Percentiles rank a stretch among this genome's conserved stretches.
Conservation (phyloP, 2,888 invertebrate species). For the Phengaris arion region DNA sequence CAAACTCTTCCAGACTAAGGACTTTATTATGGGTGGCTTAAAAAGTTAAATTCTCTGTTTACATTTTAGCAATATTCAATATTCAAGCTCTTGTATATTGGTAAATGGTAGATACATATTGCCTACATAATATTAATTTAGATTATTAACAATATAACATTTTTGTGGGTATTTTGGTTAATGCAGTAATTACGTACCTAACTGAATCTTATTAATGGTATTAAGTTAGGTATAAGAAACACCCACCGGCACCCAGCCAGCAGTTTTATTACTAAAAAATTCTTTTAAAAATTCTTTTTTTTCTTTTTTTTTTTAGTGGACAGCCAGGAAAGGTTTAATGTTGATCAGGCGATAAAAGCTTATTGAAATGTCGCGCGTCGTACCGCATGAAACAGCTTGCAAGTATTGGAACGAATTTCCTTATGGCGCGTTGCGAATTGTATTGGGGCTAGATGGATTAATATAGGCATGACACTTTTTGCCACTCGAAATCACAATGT, state of each 20-base stretch:
- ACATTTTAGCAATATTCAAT: neutral
- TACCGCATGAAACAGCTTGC: neutral
- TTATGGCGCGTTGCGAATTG: too few relatives aligned
- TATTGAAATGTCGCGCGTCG: neutral
- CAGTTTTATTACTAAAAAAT: neutral
- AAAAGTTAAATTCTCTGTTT: neutral
- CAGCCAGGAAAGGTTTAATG: neutral
- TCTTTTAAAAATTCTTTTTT: neutral
- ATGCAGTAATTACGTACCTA: neutral
- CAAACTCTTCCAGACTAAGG: neutral
- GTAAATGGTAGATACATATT: neutral
- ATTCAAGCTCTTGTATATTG: neutral
- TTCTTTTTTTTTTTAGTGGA: too few relatives aligned
- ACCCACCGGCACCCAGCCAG: neutral
- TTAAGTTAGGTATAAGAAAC: neutral
- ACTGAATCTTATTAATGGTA: too few relatives aligned
- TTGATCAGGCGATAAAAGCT: neutral
- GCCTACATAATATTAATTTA: neutral
- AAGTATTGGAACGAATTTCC: too few relatives aligned
- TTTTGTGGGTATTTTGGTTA: neutral
- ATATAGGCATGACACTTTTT: too few relatives aligned
- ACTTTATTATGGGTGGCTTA: neutral
- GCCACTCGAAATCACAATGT: too few relatives aligned
- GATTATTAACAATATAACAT: neutral
- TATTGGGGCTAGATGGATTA: too few relatives aligned